phyloP scores from a whole-genome alignment of 2,888 invertebrate genomes.

The Philopedon plagiatum region DNA sequence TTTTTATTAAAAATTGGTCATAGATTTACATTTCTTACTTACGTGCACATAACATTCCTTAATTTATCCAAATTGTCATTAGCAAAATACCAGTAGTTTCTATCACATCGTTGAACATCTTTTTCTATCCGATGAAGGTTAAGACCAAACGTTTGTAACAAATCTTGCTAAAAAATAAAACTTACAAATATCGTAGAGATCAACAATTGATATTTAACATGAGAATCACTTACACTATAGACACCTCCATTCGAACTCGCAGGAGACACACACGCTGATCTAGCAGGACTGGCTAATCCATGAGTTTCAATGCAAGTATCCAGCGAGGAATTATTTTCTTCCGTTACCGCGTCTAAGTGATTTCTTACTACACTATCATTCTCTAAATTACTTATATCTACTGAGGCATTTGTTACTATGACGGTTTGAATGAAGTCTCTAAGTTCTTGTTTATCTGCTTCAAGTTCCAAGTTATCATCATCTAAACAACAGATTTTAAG shows the following conservation, averaged over 20 bases:
- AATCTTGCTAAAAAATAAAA: constrained; percentile 78
- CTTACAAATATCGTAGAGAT: too few species aligned
- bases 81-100: constrained; percentile 94
- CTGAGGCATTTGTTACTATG: constrained; percentile 80
- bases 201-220: too few species aligned
- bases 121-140: constrained; percentile 97
- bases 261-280: constrained; percentile 82
- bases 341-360: constrained; percentile 73
- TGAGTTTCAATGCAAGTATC: constrained; percentile 68
- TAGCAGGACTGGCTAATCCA: constrained; percentile 66
- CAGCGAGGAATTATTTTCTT: constrained; percentile 70
- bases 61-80: constrained; percentile 93
- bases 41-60: constrained; percentile 97
- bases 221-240: constrained; percentile 81
- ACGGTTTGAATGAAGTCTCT: constrained; percentile 73
- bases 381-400: constrained; percentile 71
- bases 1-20: too few species aligned
- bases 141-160: constrained; percentile 86
- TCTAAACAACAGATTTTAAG: too few species aligned
- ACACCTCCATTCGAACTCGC: constrained; percentile 94
- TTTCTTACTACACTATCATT: constrained; percentile 70
- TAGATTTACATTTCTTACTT: too few species aligned
- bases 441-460: constrained; percentile 53
- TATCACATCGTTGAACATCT: constrained; percentile 95
- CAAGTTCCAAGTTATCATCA: not conserved